Conservation (phyloP, 2,113 vertebrate genomes). For the Austrofundulus limnaeus region DNA sequence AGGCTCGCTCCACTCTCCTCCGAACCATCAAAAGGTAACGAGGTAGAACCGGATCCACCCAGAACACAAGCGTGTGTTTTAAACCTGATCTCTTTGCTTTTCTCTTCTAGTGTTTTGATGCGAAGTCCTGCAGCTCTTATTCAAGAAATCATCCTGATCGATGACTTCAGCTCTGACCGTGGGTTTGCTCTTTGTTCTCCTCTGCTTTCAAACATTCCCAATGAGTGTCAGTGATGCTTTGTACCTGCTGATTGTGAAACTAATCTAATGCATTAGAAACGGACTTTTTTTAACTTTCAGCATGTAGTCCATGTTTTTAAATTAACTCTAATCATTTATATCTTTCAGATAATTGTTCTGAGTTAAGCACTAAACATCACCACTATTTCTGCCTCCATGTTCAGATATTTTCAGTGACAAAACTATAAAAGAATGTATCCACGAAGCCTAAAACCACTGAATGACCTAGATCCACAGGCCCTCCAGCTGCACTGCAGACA, state of each 20-base stretch:
- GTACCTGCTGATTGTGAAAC: too few species aligned
- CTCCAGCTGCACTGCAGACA: neutral
- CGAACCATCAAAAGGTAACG: conserved; percentile 92
- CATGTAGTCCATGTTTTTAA: neutral
- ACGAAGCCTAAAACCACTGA: neutral
- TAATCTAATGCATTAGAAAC: neutral
- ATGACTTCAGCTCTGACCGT: conserved; percentile 97
- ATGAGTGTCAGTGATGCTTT: too few species aligned
- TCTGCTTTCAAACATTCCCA: neutral
- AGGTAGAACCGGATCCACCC: rapidly evolving
- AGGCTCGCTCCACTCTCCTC: conserved; percentile 93
- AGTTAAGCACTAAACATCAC: too few species aligned
- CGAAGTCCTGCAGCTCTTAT: conserved; percentile 88
- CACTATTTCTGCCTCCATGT: too few species aligned
- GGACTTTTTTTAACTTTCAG: too few species aligned
- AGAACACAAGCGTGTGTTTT: neutral
- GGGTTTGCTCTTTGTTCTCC: conserved; percentile 69
- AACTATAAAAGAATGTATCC: neutral
- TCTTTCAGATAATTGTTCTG: neutral
- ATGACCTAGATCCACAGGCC: neutral
- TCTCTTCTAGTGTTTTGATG: conserved; percentile 84
- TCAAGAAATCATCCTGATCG: conserved; percentile 96
- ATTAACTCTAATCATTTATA: neutral
- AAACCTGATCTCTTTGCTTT: neutral
- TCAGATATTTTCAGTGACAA: neutral